Conservation (phyloP, 1,140 invertebrate species). For the Aphelenchoides fujianensis region DNA sequence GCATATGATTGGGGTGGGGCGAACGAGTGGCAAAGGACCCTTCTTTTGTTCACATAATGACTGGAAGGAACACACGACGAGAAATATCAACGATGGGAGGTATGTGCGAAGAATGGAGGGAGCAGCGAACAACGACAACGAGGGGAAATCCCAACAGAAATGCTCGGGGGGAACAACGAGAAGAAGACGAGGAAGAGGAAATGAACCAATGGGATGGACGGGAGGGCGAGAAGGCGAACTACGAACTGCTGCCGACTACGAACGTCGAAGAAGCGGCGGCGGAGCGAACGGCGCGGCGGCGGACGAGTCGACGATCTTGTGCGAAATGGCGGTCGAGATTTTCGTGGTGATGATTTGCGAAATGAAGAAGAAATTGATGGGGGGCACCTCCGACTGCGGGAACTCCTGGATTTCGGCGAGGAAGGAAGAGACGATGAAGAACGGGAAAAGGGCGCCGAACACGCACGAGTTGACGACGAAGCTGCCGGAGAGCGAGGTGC, state of each 20-base stretch:
- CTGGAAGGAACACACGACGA: too few relatives aligned
- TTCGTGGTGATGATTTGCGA: constrained; percentile 49
- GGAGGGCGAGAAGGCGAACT: too few relatives aligned
- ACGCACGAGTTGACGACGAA: constrained; percentile 50
- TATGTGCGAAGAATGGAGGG: background rate
- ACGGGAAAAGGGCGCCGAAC: constrained; percentile 55
- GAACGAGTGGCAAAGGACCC: background rate
- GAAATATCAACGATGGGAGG: background rate
- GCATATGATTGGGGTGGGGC: background rate
- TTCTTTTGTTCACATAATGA: too few relatives aligned
- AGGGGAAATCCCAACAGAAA: too few relatives aligned
- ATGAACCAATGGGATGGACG: background rate
- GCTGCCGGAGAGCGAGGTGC: constrained; percentile 31
- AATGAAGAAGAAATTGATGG: constrained; percentile 42
- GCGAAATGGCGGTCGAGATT: constrained; percentile 38
- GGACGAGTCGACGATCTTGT: background rate
- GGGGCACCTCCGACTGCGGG: constrained; percentile 25
- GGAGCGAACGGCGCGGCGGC: background rate
- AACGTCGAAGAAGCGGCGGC: too few relatives aligned
- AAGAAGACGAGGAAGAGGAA: background rate
- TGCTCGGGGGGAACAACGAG: background rate
- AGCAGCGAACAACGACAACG: background rate
- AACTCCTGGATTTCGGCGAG: constrained; percentile 16
- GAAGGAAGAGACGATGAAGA: constrained; percentile 53
- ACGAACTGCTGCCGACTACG: background rate